Percentiles rank a stretch among this genome's conserved stretches.
These are phyloP conservation scores for Dufourea novaeangliae DNA, from an alignment of 1,140 invertebrate genomes.

Conservation along the genomic window DNA sequence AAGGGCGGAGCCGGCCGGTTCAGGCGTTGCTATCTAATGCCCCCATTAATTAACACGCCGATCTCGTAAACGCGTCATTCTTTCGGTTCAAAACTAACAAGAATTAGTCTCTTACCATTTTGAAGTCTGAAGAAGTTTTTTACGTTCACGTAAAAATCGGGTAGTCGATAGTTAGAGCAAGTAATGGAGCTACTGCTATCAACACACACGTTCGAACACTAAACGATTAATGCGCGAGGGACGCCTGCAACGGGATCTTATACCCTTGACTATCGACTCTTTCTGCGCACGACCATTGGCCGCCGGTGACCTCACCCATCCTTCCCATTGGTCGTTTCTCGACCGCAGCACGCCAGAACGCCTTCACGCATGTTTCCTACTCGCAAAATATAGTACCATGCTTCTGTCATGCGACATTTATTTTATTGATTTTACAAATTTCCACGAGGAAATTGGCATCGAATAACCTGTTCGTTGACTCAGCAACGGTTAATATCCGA, in stretches of 20 bases:
- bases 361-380: constrained; percentile 27
- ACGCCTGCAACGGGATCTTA: constrained; percentile 21
- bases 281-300: constrained; percentile 33
- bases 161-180: constrained; percentile 53
- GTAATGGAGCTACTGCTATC: constrained; percentile 59
- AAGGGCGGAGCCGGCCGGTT: constrained; percentile 54
- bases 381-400: constrained; percentile 29
- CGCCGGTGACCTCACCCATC: not conserved
- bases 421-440: constrained; percentile 56
- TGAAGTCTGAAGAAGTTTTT: constrained; percentile 33
- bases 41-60: no score
- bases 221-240: constrained; percentile 53
- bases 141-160: constrained; percentile 29
- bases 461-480: constrained; percentile 33
- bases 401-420: constrained; percentile 41
- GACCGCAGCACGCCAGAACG: constrained; percentile 48
- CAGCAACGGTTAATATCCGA: constrained; percentile 1
- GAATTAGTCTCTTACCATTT: constrained; percentile 47
- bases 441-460: constrained; percentile 18
- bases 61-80: no score
- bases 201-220: constrained; percentile 16
- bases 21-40: not conserved
- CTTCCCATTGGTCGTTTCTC: constrained; percentile 16
- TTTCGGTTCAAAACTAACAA: no score
- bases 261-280: constrained; percentile 41